Percentiles rank a stretch among this genome's conserved stretches.
Evolutionary conservation across 2,113 vertebrate species (phyloP).

Genomic region (Eira barbara): DNA sequence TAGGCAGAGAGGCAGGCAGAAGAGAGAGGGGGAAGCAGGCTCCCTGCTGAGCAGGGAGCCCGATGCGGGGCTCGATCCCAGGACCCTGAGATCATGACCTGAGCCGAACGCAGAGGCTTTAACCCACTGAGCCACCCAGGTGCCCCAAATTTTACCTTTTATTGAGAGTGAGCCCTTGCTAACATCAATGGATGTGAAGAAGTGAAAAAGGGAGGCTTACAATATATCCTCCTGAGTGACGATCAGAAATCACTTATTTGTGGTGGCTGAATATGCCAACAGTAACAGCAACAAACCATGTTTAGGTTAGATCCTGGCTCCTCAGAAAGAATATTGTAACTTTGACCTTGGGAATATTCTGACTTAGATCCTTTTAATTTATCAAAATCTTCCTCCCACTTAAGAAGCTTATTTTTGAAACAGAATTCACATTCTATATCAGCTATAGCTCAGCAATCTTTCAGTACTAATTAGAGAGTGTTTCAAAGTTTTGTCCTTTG

Average conservation of each 20-base stretch:
- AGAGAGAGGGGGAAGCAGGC: too few species aligned
- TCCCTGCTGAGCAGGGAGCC: too few species aligned
- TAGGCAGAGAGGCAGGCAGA: too few species aligned
- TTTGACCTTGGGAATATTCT: neutral
- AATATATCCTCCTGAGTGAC: neutral
- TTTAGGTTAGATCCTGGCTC: neutral
- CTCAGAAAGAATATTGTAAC: neutral
- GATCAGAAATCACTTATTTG: neutral
- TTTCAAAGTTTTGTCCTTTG: neutral
- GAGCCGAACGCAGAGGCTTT: too few species aligned
- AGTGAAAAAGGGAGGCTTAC: neutral
- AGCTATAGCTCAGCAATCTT: neutral
- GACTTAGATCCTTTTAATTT: neutral
- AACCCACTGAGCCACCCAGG: too few species aligned
- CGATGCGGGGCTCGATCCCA: too few species aligned
- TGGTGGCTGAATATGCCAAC: neutral
- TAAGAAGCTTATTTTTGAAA: neutral
- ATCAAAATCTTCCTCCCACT: neutral
- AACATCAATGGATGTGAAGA: neutral
- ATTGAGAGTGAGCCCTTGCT: neutral
- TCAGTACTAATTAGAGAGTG: neutral
- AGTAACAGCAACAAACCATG: neutral
- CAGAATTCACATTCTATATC: neutral
- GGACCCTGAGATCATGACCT: too few species aligned
- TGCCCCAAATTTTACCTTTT: neutral